phyloP scores from a whole-genome alignment of 2,888 invertebrate species.

The Saturnia pavonia region DNA sequence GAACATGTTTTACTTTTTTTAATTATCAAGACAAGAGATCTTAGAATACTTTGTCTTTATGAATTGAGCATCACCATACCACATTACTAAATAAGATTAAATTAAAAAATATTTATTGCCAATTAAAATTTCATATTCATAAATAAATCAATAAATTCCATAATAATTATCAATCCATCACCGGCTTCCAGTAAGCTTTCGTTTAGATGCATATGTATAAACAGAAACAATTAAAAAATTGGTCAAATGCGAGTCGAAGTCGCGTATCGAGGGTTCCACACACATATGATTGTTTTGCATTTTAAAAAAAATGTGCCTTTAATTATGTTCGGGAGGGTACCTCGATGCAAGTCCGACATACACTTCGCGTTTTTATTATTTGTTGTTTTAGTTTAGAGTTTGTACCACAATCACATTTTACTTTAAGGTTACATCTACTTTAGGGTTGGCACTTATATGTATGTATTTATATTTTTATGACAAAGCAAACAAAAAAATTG shows the following conservation, averaged over 20 bases:
- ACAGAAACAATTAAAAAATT: background rate
- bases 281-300: background rate
- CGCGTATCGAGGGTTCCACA: too few relatives aligned
- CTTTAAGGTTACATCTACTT: too few relatives aligned
- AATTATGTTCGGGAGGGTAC: background rate
- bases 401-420: background rate
- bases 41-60: constrained; percentile 34
- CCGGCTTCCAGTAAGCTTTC: constrained; percentile 36
- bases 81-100: constrained; percentile 39
- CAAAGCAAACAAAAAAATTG: background rate
- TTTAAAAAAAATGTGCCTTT: too few relatives aligned
- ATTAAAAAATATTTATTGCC: constrained; percentile 43
- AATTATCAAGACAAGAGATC: constrained; percentile 28
- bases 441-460: background rate
- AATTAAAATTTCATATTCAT: constrained; percentile 38
- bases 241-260: background rate
- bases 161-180: constrained; percentile 28
- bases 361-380: too few relatives aligned
- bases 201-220: background rate
- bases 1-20: background rate
- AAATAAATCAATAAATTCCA: constrained; percentile 30
- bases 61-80: constrained; percentile 62
- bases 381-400: background rate
- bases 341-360: background rate
- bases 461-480: too few relatives aligned